Base-by-base conservation (phyloP, 1,140 invertebrate genomes). In the Diorhabda elongata region DNA sequence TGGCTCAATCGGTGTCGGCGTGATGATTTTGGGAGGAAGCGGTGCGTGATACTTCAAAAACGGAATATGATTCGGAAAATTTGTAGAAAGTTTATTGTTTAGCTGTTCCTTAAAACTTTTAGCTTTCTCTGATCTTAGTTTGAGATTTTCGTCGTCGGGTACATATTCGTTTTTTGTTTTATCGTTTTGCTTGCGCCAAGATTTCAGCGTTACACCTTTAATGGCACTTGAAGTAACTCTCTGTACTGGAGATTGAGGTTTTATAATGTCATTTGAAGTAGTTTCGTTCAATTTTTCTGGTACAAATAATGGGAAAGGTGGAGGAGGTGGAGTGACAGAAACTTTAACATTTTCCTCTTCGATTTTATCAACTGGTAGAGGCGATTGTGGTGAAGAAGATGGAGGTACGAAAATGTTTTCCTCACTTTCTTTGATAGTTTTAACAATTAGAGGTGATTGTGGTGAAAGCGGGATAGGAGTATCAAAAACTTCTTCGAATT, bases 21-120 rank as follows among this genome's bases (percentile, higher is more conserved):
- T 26, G 26, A 26, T 26, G 26, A 26, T 26, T 26, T 5, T 7
- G 26, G 58, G 58, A 3, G 58, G 58, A 6, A 2, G 2, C 2
- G 58, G 58, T n/a, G 42, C 58, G 6, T 7, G 8, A 2, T 11
- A 11, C 26, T 60, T 44, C 44, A 11, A 44, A 3, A 8, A 11
- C 44, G 11, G 43, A 2, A 11, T 1, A 1, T 44, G 44, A 58
- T 68, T 67, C 26, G 26, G 26, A 44, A 58, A 26, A 11, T 65
- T n/a, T 0, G 70, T 45, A 58, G 69, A 64, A 26, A 77, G 65
- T 61, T 68, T 70, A n/a, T 63, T 42, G 44, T 68, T 60, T 5
- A 77, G 65, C 43, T 72, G 68, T 61, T 73, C 52, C 47, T 68
- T 64, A 58, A 77, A 77, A n/a, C 47, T 43, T 67, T 77, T 71